These are phyloP conservation scores for Tamandua tetradactyla DNA, from an alignment of 2,797 vertebrate genomes.

Conservation along the genomic window DNA sequence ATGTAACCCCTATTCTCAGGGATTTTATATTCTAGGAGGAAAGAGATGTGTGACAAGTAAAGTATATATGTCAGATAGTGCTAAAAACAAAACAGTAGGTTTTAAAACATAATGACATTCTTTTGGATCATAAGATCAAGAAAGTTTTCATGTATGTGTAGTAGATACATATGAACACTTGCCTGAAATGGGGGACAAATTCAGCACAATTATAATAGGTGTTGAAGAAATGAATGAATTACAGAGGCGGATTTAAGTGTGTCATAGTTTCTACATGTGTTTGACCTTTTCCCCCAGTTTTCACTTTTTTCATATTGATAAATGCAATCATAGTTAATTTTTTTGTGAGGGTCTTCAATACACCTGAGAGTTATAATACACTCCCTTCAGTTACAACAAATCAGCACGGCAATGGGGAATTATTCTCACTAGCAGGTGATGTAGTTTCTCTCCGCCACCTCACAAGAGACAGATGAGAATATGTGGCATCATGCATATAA, in stretches of 20 bases:
- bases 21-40: background rate
- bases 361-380: background rate
- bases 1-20: background rate
- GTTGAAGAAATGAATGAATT: constrained; percentile 3
- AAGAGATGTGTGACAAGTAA: background rate
- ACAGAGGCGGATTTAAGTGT: background rate
- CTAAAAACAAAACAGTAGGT: background rate
- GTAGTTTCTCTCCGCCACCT: background rate
- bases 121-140: background rate
- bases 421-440: background rate
- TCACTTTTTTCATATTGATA: background rate
- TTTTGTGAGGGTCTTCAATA: background rate
- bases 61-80: too few relatives aligned
- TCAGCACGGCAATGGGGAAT: background rate
- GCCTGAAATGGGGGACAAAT: constrained; percentile 12
- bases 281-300: background rate
- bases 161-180: background rate
- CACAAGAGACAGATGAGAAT: background rate
- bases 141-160: background rate
- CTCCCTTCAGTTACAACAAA: background rate
- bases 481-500: background rate
- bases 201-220: background rate
- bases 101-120: too few relatives aligned
- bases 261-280: background rate
- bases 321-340: background rate